Base-by-base conservation (phyloP, 2,113 vertebrate genomes). In the Lichenostomus cassidix region DNA sequence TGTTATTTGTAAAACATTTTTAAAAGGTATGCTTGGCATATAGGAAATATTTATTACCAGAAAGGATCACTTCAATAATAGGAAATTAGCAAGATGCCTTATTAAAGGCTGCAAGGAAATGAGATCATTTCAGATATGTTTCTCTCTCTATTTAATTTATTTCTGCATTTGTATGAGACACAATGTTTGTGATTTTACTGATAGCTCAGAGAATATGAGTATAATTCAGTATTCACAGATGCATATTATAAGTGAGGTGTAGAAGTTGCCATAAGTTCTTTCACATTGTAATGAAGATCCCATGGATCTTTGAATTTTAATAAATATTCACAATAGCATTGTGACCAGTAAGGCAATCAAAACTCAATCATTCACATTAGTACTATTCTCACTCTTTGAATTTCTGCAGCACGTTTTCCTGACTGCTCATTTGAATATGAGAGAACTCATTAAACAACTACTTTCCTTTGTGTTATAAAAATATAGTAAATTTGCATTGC, bases 401-500 rank as follows among this genome's bases (percentile, higher is more conserved):
- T 91, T 86, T 93, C 69, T 56, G 20, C 65, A 92, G 39, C 67
- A 83, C 1, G 0, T 89, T 94, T 92, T 84, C 59, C 80, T 95
- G 33, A 35, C 78, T 87, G 23, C 39, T 89, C 17, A 87, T 97
- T 95, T 95, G 84, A 90, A 95, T 96, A 92, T 78, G 79, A 92
- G 87, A 83, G 76, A 95, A 89, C 19, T 24, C 79, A 96, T 41
- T 58, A 94, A 68, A 92, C 35, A 95, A 73, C 78, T 86, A 11
- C 28, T 95, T 95, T 68, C 89, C 86, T 93, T 94, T 93, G 41
- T 94, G 83, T 65, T 81, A 80, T 25, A 70, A 78, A 95, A 96
- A 92, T 78, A 87, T 52, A 39, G 17, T 20, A 56, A 76, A 94
- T 97, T 95, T 95, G 85, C 87, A 97, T 95, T 89, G 80, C 83